phyloP scores from a whole-genome alignment of 2,797 vertebrate species.

The Pangasius larnaudii region DNA sequence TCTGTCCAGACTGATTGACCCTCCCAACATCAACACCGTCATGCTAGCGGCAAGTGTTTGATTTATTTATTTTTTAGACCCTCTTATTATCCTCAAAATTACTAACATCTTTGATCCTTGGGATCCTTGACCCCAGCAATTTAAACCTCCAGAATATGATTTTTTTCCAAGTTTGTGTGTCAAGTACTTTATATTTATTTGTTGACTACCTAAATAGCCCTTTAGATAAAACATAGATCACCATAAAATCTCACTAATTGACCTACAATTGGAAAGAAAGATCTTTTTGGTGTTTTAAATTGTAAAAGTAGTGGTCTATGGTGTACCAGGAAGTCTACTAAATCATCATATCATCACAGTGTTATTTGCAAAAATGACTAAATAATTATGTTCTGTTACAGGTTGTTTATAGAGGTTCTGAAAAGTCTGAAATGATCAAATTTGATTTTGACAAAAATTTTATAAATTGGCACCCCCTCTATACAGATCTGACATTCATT shows the following conservation, averaged over 20 bases:
- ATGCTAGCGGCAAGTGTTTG: constrained; percentile 93
- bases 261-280: too few species aligned
- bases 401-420: neutral
- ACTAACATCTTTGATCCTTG: too few species aligned
- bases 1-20: constrained; percentile 90
- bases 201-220: too few species aligned
- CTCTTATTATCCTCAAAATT: too few species aligned
- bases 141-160: too few species aligned
- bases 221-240: too few species aligned
- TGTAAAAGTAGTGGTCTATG: neutral
- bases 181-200: too few species aligned
- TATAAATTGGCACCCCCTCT: neutral
- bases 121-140: too few species aligned
- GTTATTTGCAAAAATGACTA: neutral
- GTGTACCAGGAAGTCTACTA: neutral
- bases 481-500: neutral
- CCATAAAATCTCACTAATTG: too few species aligned
- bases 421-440: neutral
- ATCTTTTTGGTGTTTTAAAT: neutral
- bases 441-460: neutral
- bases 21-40: constrained; percentile 96
- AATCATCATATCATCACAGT: neutral
- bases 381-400: neutral
- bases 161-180: too few species aligned
- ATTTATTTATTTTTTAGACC: neutral